Conservation (phyloP, 2,797 vertebrate genomes). For the Catostomus latipinnis region DNA sequence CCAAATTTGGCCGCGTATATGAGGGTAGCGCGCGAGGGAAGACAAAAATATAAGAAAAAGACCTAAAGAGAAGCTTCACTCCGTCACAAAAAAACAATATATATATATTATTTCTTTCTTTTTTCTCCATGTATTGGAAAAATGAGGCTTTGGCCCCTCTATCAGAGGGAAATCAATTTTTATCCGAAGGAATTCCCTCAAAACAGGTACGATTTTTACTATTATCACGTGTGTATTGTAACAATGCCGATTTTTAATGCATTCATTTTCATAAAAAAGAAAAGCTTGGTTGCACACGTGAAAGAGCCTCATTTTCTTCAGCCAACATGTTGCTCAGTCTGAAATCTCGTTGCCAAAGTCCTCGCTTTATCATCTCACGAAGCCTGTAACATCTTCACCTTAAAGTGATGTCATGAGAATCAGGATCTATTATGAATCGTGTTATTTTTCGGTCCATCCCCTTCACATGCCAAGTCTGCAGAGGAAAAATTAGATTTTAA, state of each 20-base stretch:
- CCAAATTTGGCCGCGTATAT: neutral
- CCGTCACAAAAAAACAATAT: no score
- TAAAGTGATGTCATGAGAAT: constrained; percentile 73
- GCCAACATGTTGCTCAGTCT: constrained; percentile 26
- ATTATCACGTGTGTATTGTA: neutral
- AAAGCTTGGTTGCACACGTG: neutral
- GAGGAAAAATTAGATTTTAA: constrained; percentile 93
- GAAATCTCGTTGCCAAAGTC: constrained; percentile 2
- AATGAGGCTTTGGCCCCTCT: constrained; percentile 88
- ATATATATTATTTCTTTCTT: constrained; percentile 50
- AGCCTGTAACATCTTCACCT: constrained; percentile 57
- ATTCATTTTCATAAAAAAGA: neutral
- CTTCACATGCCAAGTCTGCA: constrained; percentile 76
- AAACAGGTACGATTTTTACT: constrained; percentile 79
- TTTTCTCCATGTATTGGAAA: constrained; percentile 89
- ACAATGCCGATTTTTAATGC: neutral
- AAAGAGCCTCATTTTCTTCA: neutral
- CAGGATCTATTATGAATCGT: constrained; percentile 73
- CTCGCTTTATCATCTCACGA: constrained; percentile 58
- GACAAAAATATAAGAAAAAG: no score
- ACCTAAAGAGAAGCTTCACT: no score
- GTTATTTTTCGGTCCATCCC: constrained; percentile 79
- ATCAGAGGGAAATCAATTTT: constrained; percentile 83
- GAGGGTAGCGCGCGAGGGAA: no score
- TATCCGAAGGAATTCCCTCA: constrained; percentile 82